phyloP scores from a whole-genome alignment of 2,888 invertebrate genomes.

The Euphydryas editha region DNA sequence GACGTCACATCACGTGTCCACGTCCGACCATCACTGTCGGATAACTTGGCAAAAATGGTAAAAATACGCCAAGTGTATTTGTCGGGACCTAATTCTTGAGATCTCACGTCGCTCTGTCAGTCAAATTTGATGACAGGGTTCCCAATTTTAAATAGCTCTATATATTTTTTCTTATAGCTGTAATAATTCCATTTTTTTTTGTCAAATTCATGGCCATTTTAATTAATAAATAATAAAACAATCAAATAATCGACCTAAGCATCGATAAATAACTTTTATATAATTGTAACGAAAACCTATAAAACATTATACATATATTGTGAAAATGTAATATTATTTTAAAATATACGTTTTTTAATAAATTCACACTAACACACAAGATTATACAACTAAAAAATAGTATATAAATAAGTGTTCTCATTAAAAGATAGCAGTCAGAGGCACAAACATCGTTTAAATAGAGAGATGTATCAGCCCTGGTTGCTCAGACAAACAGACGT shows the following conservation, averaged over 20 bases:
- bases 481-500: slow-evolving; percentile 57
- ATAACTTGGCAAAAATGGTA: slow-evolving; percentile 54
- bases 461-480: slow-evolving; percentile 54
- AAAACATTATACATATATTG: too few species aligned
- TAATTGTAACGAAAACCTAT: too few species aligned
- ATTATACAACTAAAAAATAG: too few species aligned
- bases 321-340: too few species aligned
- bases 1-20: slow-evolving; percentile 51
- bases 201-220: neutral
- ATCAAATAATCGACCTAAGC: too few species aligned
- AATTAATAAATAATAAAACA: neutral
- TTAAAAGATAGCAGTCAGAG: neutral
- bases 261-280: too few species aligned
- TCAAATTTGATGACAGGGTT: slow-evolving; percentile 72
- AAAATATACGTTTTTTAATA: too few species aligned
- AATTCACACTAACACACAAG: too few species aligned
- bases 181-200: neutral
- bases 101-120: slow-evolving; percentile 64
- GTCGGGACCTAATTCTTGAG: slow-evolving; percentile 68
- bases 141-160: slow-evolving; percentile 35
- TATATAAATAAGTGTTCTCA: neutral
- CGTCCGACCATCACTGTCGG: slow-evolving; percentile 57
- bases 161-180: neutral
- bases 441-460: slow-evolving; percentile 10
- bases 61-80: slow-evolving; percentile 60